These are phyloP conservation scores for Drosophila fulvimacula DNA, from an alignment of 2,888 invertebrate species.

Conservation along the genomic window DNA sequence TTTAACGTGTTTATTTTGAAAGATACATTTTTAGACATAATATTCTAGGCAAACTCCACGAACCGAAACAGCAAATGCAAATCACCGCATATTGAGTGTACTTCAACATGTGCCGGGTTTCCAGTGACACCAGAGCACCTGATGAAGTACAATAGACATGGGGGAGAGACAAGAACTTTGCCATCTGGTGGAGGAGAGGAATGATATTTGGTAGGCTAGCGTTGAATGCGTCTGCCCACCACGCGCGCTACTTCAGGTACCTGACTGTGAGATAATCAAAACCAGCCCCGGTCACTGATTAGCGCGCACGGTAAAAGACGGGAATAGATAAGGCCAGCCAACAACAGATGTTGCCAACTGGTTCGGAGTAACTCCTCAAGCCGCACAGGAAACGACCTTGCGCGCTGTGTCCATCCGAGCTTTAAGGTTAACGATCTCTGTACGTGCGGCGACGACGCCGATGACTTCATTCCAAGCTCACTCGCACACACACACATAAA, in stretches of 20 bases:
- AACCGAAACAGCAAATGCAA: constrained; percentile 33
- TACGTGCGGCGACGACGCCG: constrained; percentile 52
- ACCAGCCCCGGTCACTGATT: constrained; percentile 94
- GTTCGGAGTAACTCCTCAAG: constrained; percentile 25
- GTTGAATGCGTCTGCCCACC: constrained; percentile 85
- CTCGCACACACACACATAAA: constrained; percentile 23
- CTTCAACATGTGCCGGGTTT: constrained; percentile 99
- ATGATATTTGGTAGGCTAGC: constrained; percentile 1
- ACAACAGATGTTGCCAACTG: constrained; percentile 60
- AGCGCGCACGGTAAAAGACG: constrained; percentile 90
- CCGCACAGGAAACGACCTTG: constrained; percentile 82
- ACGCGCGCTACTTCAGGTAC: constrained; percentile 99
- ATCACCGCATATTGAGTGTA: constrained; percentile 96
- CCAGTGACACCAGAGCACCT: constrained; percentile 96
- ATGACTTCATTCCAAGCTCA: constrained; percentile 73
- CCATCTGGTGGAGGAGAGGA: constrained; percentile 1
- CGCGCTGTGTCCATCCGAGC: constrained; percentile 76
- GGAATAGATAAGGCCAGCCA: constrained; percentile 24
- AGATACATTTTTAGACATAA: neutral
- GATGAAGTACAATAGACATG: constrained; percentile 99
- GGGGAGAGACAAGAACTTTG: constrained; percentile 87
- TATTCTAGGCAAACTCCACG: neutral
- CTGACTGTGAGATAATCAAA: constrained; percentile 91
- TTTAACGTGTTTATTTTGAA: constrained; percentile 24
- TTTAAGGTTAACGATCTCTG: constrained; percentile 84